Base-by-base conservation (phyloP, 2,113 vertebrate species). In the Elaphurus davidianus region DNA sequence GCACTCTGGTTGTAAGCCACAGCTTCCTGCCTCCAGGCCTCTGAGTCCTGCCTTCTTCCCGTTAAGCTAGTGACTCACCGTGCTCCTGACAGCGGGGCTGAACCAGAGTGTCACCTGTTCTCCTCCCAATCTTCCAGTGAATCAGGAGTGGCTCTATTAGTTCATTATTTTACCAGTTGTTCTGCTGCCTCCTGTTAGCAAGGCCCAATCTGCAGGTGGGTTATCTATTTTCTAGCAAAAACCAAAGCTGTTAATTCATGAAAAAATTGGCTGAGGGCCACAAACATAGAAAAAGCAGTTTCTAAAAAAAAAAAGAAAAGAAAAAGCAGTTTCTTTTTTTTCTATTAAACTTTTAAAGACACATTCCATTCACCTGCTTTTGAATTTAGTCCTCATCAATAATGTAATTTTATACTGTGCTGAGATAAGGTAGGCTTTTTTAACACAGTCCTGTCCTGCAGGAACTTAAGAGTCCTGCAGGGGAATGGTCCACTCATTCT, bases 1-100 rank as follows among this genome's bases (percentile, higher is more conserved):
- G 17, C 7, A 10, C 4, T 60, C 59, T 27, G 25, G 11, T 30
- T 36, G 2, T 74, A 60, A 96, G 78, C 64, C 78, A 88, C 43
- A 50, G 90, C 74, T 97, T 97, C 82, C 76, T 95, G 97, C 83
- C 89, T 83, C 57, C 25, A 36, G 92, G 95, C 36, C 64, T 91
- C 59, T 45, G 95, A 28, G 36, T 71, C 85, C 57, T 84, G 30
- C 90, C 43, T 19, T 96, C 45, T 96, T 98, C 94, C 95, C 1
- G 7, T 81, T 90, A 95, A 91, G 62, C 1, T 0, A 21, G 1
- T 97, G 97, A 97, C 78, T 96, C 95, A 96, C 2, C 43, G 17
- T 59, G 50, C 43, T 85, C 40, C 0, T 14, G 67, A 91, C 40
- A 27, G n/a, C 11, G 50, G 83, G 23, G 27, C 9, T 95, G 40